Base-by-base conservation (phyloP, 2,888 invertebrate species). In the Gastrophysa polygoni region DNA sequence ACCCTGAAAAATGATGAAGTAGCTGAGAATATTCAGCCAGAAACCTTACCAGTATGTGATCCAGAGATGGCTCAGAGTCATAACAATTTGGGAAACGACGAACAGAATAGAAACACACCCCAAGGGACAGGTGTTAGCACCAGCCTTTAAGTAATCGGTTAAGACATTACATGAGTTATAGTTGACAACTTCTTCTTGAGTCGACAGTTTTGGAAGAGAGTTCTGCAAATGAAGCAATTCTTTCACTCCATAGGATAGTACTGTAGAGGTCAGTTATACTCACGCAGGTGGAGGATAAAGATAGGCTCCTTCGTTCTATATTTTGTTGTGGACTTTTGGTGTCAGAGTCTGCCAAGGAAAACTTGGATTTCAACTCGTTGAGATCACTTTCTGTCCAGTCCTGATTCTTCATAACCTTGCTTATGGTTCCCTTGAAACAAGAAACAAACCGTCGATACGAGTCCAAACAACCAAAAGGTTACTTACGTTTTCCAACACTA, bases 31-130 rank as follows among this genome's bases (percentile, higher is more conserved):
- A 0, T n/a, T 5, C 10, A 28, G 20, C 2, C 1, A 17, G 16
- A n/a, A 1, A 47, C 20, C 14, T 0, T 80, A 91, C 93, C 93
- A 93, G 72, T 86, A 80, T 1, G 89, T 89, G 0, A 93, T 85
- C 91, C 91, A 93, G 75, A 90, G 88, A 78, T 93, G 93, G 50
- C 87, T 84, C 48, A 87, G 84, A 29, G 91, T 90, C 61, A 88
- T 89, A 56, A 88, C 80, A n/a, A 86, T 77, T 81, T 93, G 92
- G 1, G 90, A 90, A 4, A 88, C 67, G 14, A 91, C 64, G 57
- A 89, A 83, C 38, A 87, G 78, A 0, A 88, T 17, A 0, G 86
- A 28, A 2, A 90, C 84, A 7, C 85, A 70, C 0, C 85, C 21
- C 14, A 91, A 78, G 46, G 86, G 77, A 10, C 82, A 76, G 73